A percentile compares a stretch with the other conserved stretches of the same genome.
These are phyloP conservation scores for Pentalonia nigronervosa DNA, from an alignment of 1,140 invertebrate species.

Conservation along the genomic window DNA sequence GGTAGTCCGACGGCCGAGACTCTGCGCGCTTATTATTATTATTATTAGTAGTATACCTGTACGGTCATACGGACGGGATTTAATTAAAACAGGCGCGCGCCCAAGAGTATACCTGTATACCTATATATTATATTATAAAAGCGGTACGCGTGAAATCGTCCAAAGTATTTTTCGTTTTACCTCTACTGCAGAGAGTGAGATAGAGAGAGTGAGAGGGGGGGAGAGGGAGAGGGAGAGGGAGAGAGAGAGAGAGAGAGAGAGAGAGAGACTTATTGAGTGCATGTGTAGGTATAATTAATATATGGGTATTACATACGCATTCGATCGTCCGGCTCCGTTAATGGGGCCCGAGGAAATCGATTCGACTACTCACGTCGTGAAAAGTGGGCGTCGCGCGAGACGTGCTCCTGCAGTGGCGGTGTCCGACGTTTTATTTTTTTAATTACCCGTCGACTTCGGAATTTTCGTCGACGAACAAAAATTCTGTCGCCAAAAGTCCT, in stretches of 20 bases:
- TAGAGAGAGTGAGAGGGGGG: not conserved
- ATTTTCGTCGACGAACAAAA: not conserved
- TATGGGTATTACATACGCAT: not conserved
- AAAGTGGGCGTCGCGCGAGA: constrained; percentile 47
- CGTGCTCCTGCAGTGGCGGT: not conserved
- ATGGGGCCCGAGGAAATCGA: constrained; percentile 55
- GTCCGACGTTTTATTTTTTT: constrained; percentile 2
- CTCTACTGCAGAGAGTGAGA: not conserved
- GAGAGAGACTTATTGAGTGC: not conserved
- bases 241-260: not conserved
- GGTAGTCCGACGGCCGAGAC: not conserved
- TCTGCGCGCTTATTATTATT: not conserved
- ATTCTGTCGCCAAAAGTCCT: not conserved
- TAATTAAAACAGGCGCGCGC: constrained; percentile 48
- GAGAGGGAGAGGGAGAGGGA: no score
- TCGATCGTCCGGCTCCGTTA: not conserved
- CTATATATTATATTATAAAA: not conserved
- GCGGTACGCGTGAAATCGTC: constrained; percentile 43
- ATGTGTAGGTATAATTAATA: not conserved
- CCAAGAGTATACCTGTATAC: not conserved
- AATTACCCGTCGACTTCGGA: not conserved
- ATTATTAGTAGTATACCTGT: not conserved
- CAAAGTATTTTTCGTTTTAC: constrained; percentile 51
- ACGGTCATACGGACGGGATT: not conserved
- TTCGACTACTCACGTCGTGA: constrained; percentile 54